Base-by-base conservation (phyloP, 2,797 vertebrate species). In the Staurois parvus region DNA sequence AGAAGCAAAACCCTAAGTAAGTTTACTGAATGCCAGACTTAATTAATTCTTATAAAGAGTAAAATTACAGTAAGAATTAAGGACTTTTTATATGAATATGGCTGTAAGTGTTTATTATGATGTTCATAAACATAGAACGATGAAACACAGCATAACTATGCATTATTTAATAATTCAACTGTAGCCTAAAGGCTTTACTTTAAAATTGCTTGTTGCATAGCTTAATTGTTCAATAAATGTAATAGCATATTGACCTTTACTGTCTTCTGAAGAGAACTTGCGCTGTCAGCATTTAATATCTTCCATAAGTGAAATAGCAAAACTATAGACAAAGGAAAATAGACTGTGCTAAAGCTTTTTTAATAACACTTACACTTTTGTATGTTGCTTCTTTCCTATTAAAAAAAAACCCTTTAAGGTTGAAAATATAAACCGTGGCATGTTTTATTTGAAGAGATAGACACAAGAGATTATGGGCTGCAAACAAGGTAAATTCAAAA, bases 151-250 rank as follows among this genome's bases (percentile, higher is more conserved):
- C 67, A 45, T 42, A 40, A 28, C 81, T 75, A 45, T 83, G 72
- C 72, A 75, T 83, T 74, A 83, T 74, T 83, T 75, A 83, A 83
- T 76, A 84, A 76, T 84, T 76, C 64, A 52, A 76, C 48, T 72
- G 21, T 64, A 79, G 76, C 76, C 72, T 79, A 62, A 56, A 64
- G 68, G 72, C 68, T 84, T 72, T 40, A 64, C 52, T 73, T 29
- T 84, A 64, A 78, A 79, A 84, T 37, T 62, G 72, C 62, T 74
- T 74, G 48, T 72, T 84, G 45, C 67, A 78, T 84, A 78, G 52
- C 77, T 78, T 84, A 84, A 84, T 84, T 76, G 74, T 84, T 68
- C 76, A 79, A 84, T 78, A 84, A 79, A 79, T 70, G 26, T 64
- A 72, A 73, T 70, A 73, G 52, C 76, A 77, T 69, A 84, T 62